phyloP scores from a whole-genome alignment of 1,140 invertebrate species.

The Drosophila bocqueti region DNA sequence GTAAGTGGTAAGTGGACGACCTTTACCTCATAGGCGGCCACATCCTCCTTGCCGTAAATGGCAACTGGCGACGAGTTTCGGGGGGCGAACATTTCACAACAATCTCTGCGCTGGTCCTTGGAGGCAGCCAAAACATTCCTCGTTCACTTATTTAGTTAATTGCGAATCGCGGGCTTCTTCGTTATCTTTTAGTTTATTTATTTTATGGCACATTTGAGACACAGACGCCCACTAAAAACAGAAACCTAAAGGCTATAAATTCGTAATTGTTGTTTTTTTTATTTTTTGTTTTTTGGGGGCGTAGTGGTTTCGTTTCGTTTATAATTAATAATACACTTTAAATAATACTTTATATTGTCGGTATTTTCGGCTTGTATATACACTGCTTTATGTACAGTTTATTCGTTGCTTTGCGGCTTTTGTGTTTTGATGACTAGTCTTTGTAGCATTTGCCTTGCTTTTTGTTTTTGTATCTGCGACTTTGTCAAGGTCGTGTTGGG shows the following conservation, averaged over 20 bases:
- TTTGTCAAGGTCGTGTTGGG: slow-evolving; percentile 72
- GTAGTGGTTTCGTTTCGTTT: slow-evolving; percentile 39
- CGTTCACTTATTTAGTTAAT: slow-evolving; percentile 40
- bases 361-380: slow-evolving; percentile 43
- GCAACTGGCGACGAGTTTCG: slow-evolving; percentile 83
- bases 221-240: slow-evolving; percentile 57
- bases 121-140: slow-evolving; percentile 58
- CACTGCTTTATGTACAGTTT: slow-evolving; percentile 28
- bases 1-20: slow-evolving; percentile 19
- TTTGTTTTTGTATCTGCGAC: slow-evolving; percentile 42
- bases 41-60: slow-evolving; percentile 82
- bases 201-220: slow-evolving; percentile 69
- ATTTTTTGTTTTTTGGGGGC: slow-evolving; percentile 37
- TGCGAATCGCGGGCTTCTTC: slow-evolving; percentile 23
- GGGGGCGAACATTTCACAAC: slow-evolving; percentile 80
- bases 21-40: slow-evolving; percentile 85
- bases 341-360: slow-evolving; percentile 65
- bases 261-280: slow-evolving; percentile 51
- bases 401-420: slow-evolving; percentile 48
- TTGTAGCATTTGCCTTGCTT: slow-evolving; percentile 26
- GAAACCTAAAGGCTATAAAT: slow-evolving; percentile 59
- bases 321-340: slow-evolving; percentile 69
- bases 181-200: slow-evolving; percentile 40
- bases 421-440: slow-evolving; percentile 58
- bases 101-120: slow-evolving; percentile 39